Conservation (phyloP, 1,140 invertebrate species). For the Marisa cornuarietis region DNA sequence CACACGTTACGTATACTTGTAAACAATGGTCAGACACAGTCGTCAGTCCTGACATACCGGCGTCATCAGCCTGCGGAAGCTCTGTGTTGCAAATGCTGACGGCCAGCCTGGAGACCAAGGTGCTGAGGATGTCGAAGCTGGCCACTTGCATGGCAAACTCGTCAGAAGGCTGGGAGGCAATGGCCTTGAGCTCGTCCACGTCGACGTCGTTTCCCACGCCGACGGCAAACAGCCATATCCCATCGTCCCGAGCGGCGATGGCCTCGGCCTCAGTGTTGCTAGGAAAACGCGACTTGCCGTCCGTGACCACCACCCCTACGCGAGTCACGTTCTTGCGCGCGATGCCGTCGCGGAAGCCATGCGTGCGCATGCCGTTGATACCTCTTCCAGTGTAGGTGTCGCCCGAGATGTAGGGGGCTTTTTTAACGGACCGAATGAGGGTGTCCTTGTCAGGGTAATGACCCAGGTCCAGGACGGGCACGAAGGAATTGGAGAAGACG, state of each 20-base stretch:
- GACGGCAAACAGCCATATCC: conserved; percentile 27
- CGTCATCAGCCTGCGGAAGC: not conserved
- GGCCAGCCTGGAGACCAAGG: conserved; percentile 46
- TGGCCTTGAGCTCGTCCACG: conserved; percentile 17
- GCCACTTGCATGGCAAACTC: conserved; percentile 40
- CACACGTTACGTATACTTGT: conserved; percentile 5
- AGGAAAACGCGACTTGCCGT: conserved; percentile 25
- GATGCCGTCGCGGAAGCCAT: conserved; percentile 10
- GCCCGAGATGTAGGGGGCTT: conserved; percentile 25
- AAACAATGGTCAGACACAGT: too few species aligned
- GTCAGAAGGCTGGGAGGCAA: conserved; percentile 19
- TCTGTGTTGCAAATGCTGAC: conserved; percentile 35
- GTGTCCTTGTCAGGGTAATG: conserved; percentile 10
- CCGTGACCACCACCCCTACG: conserved; percentile 41
- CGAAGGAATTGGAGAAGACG: conserved; percentile 38
- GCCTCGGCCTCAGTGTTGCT: conserved; percentile 19
- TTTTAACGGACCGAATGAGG: conserved; percentile 14
- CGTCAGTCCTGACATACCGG: not conserved
- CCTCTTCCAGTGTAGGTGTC: conserved; percentile 26
- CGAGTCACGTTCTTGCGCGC: conserved; percentile 16
- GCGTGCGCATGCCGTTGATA: conserved; percentile 20
- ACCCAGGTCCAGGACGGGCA: conserved; percentile 38
- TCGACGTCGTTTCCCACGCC: conserved; percentile 20
- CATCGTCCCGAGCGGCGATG: not conserved
- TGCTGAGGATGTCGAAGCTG: conserved; percentile 41